Evolutionary conservation across 2,797 vertebrate species (phyloP), one percentile per base, ranked within the genome.

Genomic region (Threskiornis aethiopicus): DNA sequence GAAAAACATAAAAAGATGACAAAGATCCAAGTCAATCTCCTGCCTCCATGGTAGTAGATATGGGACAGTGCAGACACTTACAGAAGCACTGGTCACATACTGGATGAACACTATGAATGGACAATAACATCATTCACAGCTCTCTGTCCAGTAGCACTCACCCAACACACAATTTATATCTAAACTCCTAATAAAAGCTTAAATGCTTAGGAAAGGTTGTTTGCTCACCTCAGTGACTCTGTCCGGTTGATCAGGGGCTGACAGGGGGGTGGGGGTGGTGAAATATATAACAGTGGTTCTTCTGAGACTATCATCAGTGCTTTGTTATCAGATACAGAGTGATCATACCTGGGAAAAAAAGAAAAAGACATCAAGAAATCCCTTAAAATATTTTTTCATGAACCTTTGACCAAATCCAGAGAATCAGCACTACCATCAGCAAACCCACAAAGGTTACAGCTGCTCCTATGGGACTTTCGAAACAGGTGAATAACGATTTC

Each of bases 241-340:
- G 99, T 99, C 86, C 98, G 98, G 97, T 99, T 99, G 77, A 99
- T 98, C 49, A 98, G 94, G 44, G 99, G 99, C 93, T 98, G 99
- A 95, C 99, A 99, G 14, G 98, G 97, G 11, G 99, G 98, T 6
- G 97, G 93, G 21, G 99, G 98, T 13, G 98, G 97, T 21, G 98
- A 98, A 84, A 99, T 98, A 94, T 99, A 99, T 54, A 99, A 98
- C 65, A 99, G 37, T 9, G 98, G 98, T 29, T 99, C 99, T 93
- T 99, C 98, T 41, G 98, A 99, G 59, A 99, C 98, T 95, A 99
- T 98, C 98, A 99, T 99, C 85, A 99, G 97, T 39, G 99, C 99
- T 97, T 99, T 99, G 94, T 99, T 98, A 65, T 98, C 98, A 29
- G 98, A 98, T 24, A 97, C 96, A 44, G 97, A 97, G 64, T 2